Evolutionary conservation across 2,113 vertebrate genomes (phyloP).

Genomic region (Turnix velox): DNA sequence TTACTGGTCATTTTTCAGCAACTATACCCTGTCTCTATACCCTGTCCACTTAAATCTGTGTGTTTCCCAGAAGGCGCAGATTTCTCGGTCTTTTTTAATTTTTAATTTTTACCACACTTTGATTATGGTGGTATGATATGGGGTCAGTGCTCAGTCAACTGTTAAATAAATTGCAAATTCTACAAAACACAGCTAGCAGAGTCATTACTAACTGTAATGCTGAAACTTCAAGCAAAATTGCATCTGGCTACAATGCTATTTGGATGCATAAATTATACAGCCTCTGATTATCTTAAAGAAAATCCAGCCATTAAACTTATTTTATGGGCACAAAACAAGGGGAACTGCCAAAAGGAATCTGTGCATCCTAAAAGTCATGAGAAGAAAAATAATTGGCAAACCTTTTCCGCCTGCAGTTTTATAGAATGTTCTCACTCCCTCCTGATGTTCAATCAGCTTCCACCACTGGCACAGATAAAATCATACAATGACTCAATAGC

Average conservation of each 20-base stretch:
- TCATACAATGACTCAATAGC: neutral
- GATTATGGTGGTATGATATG: conserved; percentile 74
- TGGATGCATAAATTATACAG: conserved; percentile 78
- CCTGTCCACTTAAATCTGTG: neutral
- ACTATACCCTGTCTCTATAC: neutral
- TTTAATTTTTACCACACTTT: conserved; percentile 66
- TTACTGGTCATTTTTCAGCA: conserved; percentile 3
- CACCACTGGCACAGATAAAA: conserved; percentile 29
- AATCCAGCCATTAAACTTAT: conserved; percentile 80
- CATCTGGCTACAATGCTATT: conserved; percentile 79
- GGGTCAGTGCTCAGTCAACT: conserved; percentile 83
- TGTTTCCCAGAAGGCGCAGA: conserved; percentile 24
- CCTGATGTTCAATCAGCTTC: conserved; percentile 58
- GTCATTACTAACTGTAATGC: conserved; percentile 81
- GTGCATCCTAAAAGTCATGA: conserved; percentile 62
- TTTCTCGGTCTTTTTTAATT: conserved; percentile 1
- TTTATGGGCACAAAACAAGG: conserved; percentile 77
- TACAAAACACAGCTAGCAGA: conserved; percentile 77
- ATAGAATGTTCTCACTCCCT: conserved; percentile 61
- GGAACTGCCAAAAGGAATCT: conserved; percentile 72
- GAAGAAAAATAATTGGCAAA: conserved; percentile 74
- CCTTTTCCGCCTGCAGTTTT: conserved; percentile 67
- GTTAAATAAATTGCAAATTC: conserved; percentile 83
- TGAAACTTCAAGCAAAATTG: conserved; percentile 81
- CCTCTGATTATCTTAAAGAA: conserved; percentile 80